Base-by-base conservation (phyloP, 2,888 invertebrate genomes). In the Drosophila parthenogenetica region DNA sequence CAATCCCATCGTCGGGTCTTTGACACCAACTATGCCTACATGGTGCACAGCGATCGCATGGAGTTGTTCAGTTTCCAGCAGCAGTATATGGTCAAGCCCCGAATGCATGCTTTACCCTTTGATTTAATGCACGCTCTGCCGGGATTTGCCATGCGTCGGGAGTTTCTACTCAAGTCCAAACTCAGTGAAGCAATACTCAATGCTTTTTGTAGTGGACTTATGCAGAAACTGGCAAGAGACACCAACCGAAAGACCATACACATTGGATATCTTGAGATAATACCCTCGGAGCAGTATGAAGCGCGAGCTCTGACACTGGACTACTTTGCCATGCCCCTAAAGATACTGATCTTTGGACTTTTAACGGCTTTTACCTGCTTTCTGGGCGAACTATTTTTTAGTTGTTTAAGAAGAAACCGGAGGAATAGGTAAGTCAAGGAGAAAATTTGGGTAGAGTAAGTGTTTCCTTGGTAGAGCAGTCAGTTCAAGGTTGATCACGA, bases 151-250 rank as follows among this genome's bases (percentile, higher is more conserved):
- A 83, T 88, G 87, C 80, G 66, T 8, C 63, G 40, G 0, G 49
- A 83, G 13, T 82, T 73, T 73, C 50, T 79, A 16, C 65, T 82
- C 3, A 83, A 89, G 39, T 16, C 64, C 1, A 77, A 89, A 4
- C 57, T 88, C 0, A 87, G 87, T 37, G 57, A 77, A 39, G 25
- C 87, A 2, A 57, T 83, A 5, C 71, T 69, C 22, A 80, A 82
- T 39, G 60, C 64, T 16, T 89, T 89, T 25, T 50, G 16, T 37
- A 87, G 77, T 2, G 89, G 87, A 0, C 42, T 82, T 0, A 5
- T 86, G 35, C 48, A 87, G 4, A 82, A 89, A 32, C 49, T 88
- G 43, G 57, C 65, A 2, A 19, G 13, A 0, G 82, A 82, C 51
- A 73, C 84, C 3, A 62, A 82, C 5, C 40, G 39, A 4, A 63